Percentiles rank a stretch among this genome's conserved stretches.
Conservation (phyloP, 2,888 invertebrate genomes). For the Watsonalla binaria region DNA sequence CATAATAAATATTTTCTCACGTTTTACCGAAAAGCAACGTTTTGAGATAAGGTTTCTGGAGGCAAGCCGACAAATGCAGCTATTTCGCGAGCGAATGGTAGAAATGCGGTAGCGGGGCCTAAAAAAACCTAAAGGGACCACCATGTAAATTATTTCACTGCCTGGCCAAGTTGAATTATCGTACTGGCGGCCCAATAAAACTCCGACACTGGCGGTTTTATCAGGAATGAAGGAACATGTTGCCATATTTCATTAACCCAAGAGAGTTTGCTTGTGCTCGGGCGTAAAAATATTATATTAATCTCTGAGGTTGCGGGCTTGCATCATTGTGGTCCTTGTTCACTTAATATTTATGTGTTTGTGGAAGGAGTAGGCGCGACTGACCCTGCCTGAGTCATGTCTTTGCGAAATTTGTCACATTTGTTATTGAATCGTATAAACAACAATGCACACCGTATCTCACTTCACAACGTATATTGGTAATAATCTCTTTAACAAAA, state of each 20-base stretch:
- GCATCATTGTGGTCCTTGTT: slow-evolving; percentile 58
- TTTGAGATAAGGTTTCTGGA: slow-evolving; percentile 28
- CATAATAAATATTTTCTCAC: slow-evolving; percentile 24
- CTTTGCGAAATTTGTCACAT: slow-evolving; percentile 44
- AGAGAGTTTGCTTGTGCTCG: slow-evolving; percentile 53
- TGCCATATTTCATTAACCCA: slow-evolving; percentile 72
- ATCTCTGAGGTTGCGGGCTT: slow-evolving; percentile 60
- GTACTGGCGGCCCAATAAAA: slow-evolving; percentile 66
- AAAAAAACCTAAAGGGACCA: slow-evolving; percentile 56
- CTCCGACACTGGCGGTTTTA: slow-evolving; percentile 65
- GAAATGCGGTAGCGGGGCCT: slow-evolving; percentile 56
- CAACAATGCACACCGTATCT: too few species aligned
- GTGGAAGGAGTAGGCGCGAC: slow-evolving; percentile 46
- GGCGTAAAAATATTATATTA: slow-evolving; percentile 70
- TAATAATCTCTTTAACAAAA: neutral
- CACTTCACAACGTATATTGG: neutral
- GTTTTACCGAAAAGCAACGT: slow-evolving; percentile 24
- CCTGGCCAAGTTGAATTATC: slow-evolving; percentile 64
- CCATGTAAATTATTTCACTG: slow-evolving; percentile 70
- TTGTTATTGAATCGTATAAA: slow-evolving; percentile 24
- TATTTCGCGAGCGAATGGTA: slow-evolving; percentile 34
- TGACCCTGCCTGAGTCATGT: slow-evolving; percentile 39
- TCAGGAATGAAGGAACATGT: slow-evolving; percentile 64
- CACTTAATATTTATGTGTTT: slow-evolving; percentile 53
- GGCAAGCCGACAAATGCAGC: slow-evolving; percentile 20